phyloP scores from a whole-genome alignment of 2,888 invertebrate species.

The Helobdella robusta region DNA sequence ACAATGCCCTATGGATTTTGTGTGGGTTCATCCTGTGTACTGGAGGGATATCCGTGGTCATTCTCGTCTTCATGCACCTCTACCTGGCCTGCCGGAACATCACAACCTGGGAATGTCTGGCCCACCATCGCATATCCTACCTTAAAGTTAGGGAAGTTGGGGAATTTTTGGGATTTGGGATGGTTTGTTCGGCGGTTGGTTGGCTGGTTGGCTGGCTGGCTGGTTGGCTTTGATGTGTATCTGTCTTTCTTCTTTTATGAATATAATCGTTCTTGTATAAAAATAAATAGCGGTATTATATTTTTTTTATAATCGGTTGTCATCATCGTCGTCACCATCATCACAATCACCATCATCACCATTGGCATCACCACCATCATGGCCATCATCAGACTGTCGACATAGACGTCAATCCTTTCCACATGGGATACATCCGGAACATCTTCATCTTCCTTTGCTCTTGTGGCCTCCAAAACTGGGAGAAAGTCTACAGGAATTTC shows the following conservation, averaged over 20 bases:
- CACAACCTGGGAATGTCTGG: conserved; percentile 49
- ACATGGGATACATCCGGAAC: conserved; percentile 45
- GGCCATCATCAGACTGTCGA: no score
- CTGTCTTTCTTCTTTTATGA: no score
- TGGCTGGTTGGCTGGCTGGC: no score
- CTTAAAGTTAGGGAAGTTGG: conserved; percentile 45
- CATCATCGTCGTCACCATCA: no score
- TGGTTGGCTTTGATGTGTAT: no score
- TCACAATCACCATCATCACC: no score
- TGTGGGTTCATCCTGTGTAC: conserved; percentile 41
- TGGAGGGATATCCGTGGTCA: conserved; percentile 40
- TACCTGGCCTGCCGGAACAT: conserved; percentile 45
- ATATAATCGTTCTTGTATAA: no score
- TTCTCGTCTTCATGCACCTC: conserved; percentile 44
- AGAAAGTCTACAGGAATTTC: conserved; percentile 30
- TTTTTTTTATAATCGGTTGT: no score
- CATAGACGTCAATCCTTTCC: conserved; percentile 45
- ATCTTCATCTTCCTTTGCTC: conserved; percentile 35
- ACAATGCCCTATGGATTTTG: conserved; percentile 41
- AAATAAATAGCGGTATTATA: no score
- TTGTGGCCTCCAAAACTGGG: conserved; percentile 28
- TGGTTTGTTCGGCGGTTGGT: no score
- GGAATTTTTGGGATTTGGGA: no score
- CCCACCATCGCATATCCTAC: conserved; percentile 47
- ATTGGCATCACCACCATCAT: no score